Evolutionary conservation across 2,888 invertebrate species (phyloP).

Genomic region (Cerceris ruficornis): DNA sequence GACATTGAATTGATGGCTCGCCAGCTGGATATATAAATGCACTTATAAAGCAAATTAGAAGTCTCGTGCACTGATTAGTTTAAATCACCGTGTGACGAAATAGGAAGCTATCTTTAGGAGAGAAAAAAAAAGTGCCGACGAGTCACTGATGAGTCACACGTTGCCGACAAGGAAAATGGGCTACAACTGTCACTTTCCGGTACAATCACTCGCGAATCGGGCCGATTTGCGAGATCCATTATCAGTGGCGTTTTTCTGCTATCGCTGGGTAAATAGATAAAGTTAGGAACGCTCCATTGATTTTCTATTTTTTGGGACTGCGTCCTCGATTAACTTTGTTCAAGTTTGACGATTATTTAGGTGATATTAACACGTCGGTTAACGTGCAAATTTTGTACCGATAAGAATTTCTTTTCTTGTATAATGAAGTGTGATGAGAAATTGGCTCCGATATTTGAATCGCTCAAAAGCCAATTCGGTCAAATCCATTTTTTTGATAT

Average conservation of each 20-base stretch:
- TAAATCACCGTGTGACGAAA: slow-evolving; percentile 50
- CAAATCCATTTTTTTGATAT: too few species aligned
- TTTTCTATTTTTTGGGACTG: not conserved
- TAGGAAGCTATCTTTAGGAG: slow-evolving; percentile 55
- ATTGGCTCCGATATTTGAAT: too few species aligned
- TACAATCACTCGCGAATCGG: slow-evolving; percentile 34
- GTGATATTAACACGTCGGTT: too few species aligned
- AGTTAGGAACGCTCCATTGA: not conserved
- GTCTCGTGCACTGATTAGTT: slow-evolving; percentile 42
- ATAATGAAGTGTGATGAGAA: too few species aligned
- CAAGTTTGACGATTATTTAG: too few species aligned
- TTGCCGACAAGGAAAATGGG: slow-evolving; percentile 38
- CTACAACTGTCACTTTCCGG: slow-evolving; percentile 29
- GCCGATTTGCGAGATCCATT: slow-evolving; percentile 4
- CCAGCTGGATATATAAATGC: not conserved
- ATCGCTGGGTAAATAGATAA: not conserved
- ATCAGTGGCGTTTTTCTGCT: not conserved
- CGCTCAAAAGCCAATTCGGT: too few species aligned
- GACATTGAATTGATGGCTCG: too few species aligned
- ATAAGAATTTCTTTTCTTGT: too few species aligned
- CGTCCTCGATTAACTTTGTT: too few species aligned
- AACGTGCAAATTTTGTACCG: too few species aligned
- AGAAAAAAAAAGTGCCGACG: slow-evolving; percentile 46
- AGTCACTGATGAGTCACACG: slow-evolving; percentile 58
- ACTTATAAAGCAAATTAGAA: slow-evolving; percentile 27